Conservation (phyloP, 1,140 invertebrate genomes). For the Ips nitidus region DNA sequence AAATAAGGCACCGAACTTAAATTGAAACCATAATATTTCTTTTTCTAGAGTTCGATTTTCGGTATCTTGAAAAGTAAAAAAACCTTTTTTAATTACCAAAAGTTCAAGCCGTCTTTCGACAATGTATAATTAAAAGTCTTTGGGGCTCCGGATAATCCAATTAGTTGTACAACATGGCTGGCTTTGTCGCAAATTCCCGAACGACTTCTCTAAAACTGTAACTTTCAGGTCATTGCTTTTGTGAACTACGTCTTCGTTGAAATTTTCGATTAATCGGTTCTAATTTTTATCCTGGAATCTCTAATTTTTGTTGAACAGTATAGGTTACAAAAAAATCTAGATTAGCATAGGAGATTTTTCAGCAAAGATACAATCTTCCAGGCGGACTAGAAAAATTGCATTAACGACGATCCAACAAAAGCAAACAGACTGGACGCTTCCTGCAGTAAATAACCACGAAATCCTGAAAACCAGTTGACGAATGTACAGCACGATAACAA, state of each 20-base stretch:
- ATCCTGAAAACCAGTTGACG: slow-evolving; percentile 15
- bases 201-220: slow-evolving; percentile 15
- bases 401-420: slow-evolving; percentile 5
- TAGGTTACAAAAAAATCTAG: too few relatives aligned
- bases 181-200: slow-evolving; percentile 22
- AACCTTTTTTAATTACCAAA: slow-evolving; percentile 26
- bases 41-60: neutral
- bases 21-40: too few relatives aligned
- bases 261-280: neutral
- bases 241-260: slow-evolving; percentile 4
- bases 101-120: slow-evolving; percentile 21
- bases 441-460: slow-evolving; percentile 12
- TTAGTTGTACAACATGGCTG: slow-evolving; percentile 28
- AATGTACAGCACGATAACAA: slow-evolving; percentile 21
- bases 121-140: slow-evolving; percentile 31
- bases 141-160: slow-evolving; percentile 24
- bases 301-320: too few relatives aligned
- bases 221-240: slow-evolving; percentile 10
- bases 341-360: too few relatives aligned
- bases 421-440: slow-evolving; percentile 15
- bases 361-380: neutral
- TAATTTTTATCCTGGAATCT: too few relatives aligned
- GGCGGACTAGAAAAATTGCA: slow-evolving; percentile 9
- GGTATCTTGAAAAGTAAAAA: slow-evolving; percentile 8
- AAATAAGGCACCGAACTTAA: too few relatives aligned